A percentile compares a stretch with the other conserved stretches of the same genome.
phyloP scores from a whole-genome alignment of 2,888 invertebrate species.

The Osedax fenrisi region DNA sequence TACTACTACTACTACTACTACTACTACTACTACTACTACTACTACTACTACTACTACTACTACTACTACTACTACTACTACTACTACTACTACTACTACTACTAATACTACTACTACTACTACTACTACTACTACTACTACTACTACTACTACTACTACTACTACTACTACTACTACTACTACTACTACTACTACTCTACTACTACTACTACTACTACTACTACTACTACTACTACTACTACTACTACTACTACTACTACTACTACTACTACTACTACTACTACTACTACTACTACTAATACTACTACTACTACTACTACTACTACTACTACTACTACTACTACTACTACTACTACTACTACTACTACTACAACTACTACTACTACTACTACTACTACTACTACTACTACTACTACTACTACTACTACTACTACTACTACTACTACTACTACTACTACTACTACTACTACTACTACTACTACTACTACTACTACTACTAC shows the following conservation, averaged over 20 bases:
- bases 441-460: constrained; percentile 13
- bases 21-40: no score
- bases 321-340: constrained; percentile 3
- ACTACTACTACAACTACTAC: neutral
- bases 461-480: constrained; percentile 11
- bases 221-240: constrained; percentile 13
- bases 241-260: constrained; percentile 6
- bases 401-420: constrained; percentile 13
- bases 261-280: constrained; percentile 4
- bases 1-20: no score
- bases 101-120: no score
- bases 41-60: no score
- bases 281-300: no score
- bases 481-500: constrained; percentile 13
- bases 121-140: neutral
- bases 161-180: neutral
- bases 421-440: neutral
- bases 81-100: no score
- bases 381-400: constrained; percentile 6
- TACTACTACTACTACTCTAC: constrained; percentile 6
- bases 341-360: neutral
- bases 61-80: no score
- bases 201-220: constrained; percentile 13
- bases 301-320: constrained; percentile 3
- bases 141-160: constrained; percentile 13